Evolutionary conservation across 2,113 vertebrate species (phyloP).

Genomic region (Callaeas wilsoni): DNA sequence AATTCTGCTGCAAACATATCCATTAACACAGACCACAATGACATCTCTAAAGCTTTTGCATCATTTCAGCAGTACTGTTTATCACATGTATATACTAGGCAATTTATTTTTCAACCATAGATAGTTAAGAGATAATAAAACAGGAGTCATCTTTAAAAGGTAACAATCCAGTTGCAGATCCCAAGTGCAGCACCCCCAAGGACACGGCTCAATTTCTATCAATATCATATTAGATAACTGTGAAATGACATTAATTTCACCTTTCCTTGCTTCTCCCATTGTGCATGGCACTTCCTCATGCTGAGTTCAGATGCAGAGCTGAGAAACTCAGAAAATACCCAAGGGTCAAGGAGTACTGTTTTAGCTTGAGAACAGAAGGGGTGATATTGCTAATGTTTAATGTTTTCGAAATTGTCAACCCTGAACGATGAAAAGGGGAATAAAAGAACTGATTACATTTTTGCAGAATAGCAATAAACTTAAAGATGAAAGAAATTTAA

Average conservation of each 20-base stretch:
- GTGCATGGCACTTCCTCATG: neutral
- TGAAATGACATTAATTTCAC: slow-evolving; percentile 56
- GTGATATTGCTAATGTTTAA: slow-evolving; percentile 7
- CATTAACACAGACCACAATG: neutral
- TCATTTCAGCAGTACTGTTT: slow-evolving; percentile 35
- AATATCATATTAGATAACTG: neutral
- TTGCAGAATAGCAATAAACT: neutral
- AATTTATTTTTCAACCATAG: slow-evolving; percentile 40
- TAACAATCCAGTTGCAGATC: slow-evolving; percentile 45
- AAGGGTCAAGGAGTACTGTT: neutral
- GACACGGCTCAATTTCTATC: slow-evolving; percentile 18
- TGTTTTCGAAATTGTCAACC: neutral
- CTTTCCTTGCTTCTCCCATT: neutral
- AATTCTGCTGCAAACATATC: neutral
- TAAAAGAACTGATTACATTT: neutral
- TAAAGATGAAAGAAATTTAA: neutral
- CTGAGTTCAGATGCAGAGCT: slow-evolving; percentile 39
- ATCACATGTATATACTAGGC: slow-evolving; percentile 20
- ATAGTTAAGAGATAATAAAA: slow-evolving; percentile 46
- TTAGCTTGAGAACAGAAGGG: slow-evolving; percentile 31
- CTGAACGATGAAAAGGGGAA: neutral
- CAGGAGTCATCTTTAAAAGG: slow-evolving; percentile 47
- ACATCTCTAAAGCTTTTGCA: slow-evolving; percentile 18
- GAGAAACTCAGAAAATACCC: slow-evolving; percentile 19
- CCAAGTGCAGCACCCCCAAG: neutral